These are phyloP conservation scores for Celastrina argiolus DNA, from an alignment of 2,888 invertebrate species.

Conservation along the genomic window DNA sequence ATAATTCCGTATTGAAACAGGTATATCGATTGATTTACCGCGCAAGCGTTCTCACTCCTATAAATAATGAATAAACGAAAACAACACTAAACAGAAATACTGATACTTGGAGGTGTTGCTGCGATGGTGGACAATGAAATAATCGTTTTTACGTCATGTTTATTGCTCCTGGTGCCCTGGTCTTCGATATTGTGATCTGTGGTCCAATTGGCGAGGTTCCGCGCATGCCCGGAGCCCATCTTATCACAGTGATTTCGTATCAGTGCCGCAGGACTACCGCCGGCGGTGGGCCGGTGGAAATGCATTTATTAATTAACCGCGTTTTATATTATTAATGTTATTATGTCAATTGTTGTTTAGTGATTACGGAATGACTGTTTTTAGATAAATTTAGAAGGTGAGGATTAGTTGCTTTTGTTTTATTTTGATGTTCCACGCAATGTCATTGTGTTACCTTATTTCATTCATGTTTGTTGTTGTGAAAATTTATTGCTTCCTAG, in stretches of 20 bases:
- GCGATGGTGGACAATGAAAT: too few relatives aligned
- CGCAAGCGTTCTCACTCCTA: constrained; percentile 59
- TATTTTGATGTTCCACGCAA: constrained; percentile 24
- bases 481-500: not conserved
- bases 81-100: not conserved
- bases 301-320: constrained; percentile 43
- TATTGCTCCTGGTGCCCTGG: constrained; percentile 12
- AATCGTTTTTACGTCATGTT: not conserved
- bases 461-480: not conserved
- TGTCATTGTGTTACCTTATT: not conserved
- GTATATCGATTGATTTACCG: constrained; percentile 59
- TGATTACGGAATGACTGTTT: constrained; percentile 52
- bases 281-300: constrained; percentile 58
- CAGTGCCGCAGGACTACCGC: constrained; percentile 60
- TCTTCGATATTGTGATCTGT: constrained; percentile 46
- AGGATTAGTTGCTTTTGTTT: constrained; percentile 36
- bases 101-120: not conserved
- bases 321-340: constrained; percentile 37
- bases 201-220: constrained; percentile 57
- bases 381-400: constrained; percentile 45
- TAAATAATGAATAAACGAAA: constrained; percentile 3
- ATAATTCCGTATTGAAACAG: constrained; percentile 30
- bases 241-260: constrained; percentile 50
- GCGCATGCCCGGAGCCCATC: constrained; percentile 60
- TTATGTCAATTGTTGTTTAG: constrained; percentile 65